Conservation (phyloP, 2,797 vertebrate species). For the Pseudochromis fuscus region DNA sequence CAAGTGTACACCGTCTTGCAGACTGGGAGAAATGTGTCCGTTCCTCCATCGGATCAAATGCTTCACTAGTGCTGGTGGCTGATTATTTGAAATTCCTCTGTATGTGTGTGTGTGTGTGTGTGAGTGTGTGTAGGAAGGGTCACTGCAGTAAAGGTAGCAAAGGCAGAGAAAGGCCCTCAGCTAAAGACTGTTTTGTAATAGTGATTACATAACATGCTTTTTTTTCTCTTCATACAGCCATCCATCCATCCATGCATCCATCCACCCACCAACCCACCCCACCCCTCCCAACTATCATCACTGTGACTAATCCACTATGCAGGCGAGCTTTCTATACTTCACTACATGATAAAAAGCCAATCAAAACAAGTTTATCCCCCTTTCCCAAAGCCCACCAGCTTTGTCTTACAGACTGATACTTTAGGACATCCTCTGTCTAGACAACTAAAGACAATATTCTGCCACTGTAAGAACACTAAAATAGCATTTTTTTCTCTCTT, state of each 20-base stretch:
- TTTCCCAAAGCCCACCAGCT: constrained; percentile 16
- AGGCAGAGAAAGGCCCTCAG: constrained; percentile 65
- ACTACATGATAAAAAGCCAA: constrained; percentile 34
- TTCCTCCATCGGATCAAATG: constrained; percentile 45
- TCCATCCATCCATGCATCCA: constrained; percentile 51
- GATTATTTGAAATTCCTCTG: constrained; percentile 53
- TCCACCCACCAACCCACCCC: constrained; percentile 10
- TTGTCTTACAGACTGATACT: constrained; percentile 5
- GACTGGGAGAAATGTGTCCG: constrained; percentile 51
- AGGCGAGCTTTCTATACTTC: constrained; percentile 49
- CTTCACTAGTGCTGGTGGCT: constrained; percentile 16
- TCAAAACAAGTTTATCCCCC: constrained; percentile 39
- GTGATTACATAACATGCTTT: constrained; percentile 80
- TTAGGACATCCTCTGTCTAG: constrained; percentile 26
- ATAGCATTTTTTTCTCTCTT: background rate
- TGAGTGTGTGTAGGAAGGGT: constrained; percentile 39
- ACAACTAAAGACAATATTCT: constrained; percentile 11
- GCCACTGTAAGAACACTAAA: background rate
- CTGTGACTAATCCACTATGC: constrained; percentile 73
- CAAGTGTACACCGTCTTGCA: constrained; percentile 28
- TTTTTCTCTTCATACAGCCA: constrained; percentile 56
- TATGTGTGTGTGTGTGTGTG: constrained; percentile 11
- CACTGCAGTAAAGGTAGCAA: constrained; percentile 56
- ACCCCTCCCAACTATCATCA: constrained; percentile 46
- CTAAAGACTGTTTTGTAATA: constrained; percentile 79